Evolutionary conservation across 2,113 vertebrate genomes (phyloP), one percentile per base, ranked within the genome.

Genomic region (Zonotrichia leucophrys): DNA sequence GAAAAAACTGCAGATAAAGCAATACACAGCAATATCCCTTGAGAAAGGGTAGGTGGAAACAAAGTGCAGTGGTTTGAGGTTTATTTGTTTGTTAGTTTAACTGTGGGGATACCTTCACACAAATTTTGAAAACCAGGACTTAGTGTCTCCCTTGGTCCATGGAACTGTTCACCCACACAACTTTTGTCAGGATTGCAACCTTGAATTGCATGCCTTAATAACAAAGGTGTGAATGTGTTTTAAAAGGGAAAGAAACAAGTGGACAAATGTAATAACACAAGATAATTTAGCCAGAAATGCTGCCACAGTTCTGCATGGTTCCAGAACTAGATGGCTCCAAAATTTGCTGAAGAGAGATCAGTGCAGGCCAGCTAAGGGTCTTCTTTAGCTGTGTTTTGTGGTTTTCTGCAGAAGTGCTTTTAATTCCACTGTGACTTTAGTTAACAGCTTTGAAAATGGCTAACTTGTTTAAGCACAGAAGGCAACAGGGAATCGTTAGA

Each of bases 401-500:
- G 4, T 87, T 78, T 78, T 72, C 39, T 78, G 53, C 31, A 49
- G 18, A 50, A 44, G 11, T 22, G 4, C 46, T 75, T 91, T 76
- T 53, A 82, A 85, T 76, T 87, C 31, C 31, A 58, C 19, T 62
- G 74, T 47, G 49, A 87, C 64, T 58, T 64, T 46, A 92, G 41
- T 35, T 78, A 72, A 79, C 62, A 89, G 46, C n/a, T 89, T 63
- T 82, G 89, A 79, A 95, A 94, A 91, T 53, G 31, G 31, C 58
- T 52, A 19, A 76, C 39, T 55, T 92, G 23, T 75, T 95, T 79
- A 82, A 91, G 77, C 37, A 62, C n/a, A 55, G 67, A 87, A 81
- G 31, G 64, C 68, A 93, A 64, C 17, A 58, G 66, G 73, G 69
- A 94, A 62, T 81, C 64, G 46, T 83, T 90, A 60, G 24, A 64